These are phyloP conservation scores for Synergus itoensis DNA, from an alignment of 2,888 invertebrate species.

Conservation along the genomic window DNA sequence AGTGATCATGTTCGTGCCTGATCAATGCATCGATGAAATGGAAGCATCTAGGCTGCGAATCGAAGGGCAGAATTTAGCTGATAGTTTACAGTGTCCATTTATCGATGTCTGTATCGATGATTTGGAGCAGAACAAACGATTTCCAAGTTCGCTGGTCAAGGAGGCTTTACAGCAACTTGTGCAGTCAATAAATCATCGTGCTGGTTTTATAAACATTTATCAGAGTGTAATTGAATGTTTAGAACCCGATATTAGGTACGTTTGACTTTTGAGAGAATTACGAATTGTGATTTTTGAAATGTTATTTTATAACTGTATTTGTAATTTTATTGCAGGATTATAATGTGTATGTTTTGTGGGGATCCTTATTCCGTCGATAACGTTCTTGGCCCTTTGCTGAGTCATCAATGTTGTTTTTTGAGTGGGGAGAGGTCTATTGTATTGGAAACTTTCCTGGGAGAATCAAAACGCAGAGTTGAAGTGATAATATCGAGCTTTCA, in stretches of 20 bases:
- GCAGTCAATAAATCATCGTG: conserved; percentile 88
- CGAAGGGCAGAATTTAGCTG: conserved; percentile 93
- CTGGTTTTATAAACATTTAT: conserved; percentile 86
- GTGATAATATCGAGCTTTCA: conserved; percentile 97
- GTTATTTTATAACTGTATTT: background rate
- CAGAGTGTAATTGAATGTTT: conserved; percentile 88
- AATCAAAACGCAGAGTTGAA: conserved; percentile 92
- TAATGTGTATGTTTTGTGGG: conserved; percentile 98
- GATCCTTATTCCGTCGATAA: conserved; percentile 95
- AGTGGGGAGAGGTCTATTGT: conserved; percentile 93
- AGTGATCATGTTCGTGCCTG: conserved; percentile 94
- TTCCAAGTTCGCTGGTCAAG: conserved; percentile 83
- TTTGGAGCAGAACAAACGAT: conserved; percentile 80
- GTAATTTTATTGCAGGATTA: conserved; percentile 82
- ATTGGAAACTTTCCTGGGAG: conserved; percentile 94
- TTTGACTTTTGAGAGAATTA: background rate
- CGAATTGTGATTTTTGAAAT: background rate
- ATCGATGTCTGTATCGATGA: conserved; percentile 86
- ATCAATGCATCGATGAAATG: conserved; percentile 89
- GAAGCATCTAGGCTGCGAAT: conserved; percentile 91
- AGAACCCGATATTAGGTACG: conserved; percentile 89
- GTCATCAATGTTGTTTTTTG: conserved; percentile 92
- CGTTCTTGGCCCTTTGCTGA: conserved; percentile 91
- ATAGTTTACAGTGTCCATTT: conserved; percentile 92
- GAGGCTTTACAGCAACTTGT: conserved; percentile 88